Evolutionary conservation across 2,113 vertebrate genomes (phyloP), one percentile per base, ranked within the genome.

Genomic region (Paradisaea rubra): DNA sequence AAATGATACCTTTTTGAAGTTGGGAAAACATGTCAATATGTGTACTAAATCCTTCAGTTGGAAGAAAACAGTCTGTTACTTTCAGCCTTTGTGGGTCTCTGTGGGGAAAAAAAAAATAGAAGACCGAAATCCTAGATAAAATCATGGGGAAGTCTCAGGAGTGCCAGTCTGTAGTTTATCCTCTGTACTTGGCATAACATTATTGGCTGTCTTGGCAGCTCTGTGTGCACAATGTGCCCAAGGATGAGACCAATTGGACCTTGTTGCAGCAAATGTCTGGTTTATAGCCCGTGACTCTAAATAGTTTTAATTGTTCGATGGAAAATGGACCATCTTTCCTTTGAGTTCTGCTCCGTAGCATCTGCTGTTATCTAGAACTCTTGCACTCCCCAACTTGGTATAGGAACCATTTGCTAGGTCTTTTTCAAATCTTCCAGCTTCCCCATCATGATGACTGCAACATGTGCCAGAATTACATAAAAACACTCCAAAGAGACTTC

Each of bases 21-120:
- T 81, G 69, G 87, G 78, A 92, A 94, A 76, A 65, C 82, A 92
- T 77, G 78, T 93, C 90, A 88, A 72, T 73, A 73, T 54, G n/a
- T 45, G 56, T 78, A 66, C 42, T 85, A 42, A 68, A 91, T 89
- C 86, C 81, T 86, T 54, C 47, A 88, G 39, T 37, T 87, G 68
- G 70, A 94, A 77, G 81, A 94, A 94, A 94, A 61, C 45, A 92
- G 39, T 33, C 42, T 82, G 24, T 21, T 68, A 56, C 79, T 91
- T 86, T 57, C 54, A 77, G 68, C 39, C 33, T 85, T 92, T 74
- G 52, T 79, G 35, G 23, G 39, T 66, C 78, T 70, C 56, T 15
- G 21, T 44, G 23, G 47, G 61, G 7, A 6, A 28, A 18, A 80
- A 39, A 39, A 37, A 49, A 42, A 42, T 0, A 31, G 21, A 72